These are phyloP conservation scores for Euphydryas editha DNA, from an alignment of 2,888 invertebrate genomes.

Conservation along the genomic window DNA sequence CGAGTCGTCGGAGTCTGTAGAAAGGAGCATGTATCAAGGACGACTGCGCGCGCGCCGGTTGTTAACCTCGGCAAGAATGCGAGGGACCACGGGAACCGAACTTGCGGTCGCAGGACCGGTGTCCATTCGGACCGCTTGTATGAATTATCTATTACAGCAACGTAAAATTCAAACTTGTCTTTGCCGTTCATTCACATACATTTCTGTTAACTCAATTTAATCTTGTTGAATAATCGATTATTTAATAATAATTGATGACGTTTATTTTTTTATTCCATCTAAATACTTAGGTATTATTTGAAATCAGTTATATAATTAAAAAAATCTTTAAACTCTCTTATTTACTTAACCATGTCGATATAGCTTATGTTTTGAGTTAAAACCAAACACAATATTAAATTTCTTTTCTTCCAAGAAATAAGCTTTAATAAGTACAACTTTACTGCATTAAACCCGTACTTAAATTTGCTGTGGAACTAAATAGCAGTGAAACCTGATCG, in stretches of 20 bases:
- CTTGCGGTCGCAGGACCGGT: constrained; percentile 64
- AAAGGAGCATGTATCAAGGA: constrained; percentile 78
- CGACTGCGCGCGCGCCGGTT: constrained; percentile 70
- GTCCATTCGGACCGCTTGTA: constrained; percentile 31
- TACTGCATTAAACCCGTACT: not conserved
- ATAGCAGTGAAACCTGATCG: not conserved
- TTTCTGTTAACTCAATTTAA: not conserved
- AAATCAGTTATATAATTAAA: no score
- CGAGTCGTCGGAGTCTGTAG: constrained; percentile 49
- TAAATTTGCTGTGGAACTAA: not conserved
- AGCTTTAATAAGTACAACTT: no score
- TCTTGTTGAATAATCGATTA: not conserved
- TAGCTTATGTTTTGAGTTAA: no score
- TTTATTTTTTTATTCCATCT: not conserved
- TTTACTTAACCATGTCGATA: no score
- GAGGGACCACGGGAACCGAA: constrained; percentile 62
- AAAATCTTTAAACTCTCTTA: no score
- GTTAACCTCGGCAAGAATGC: constrained; percentile 78
- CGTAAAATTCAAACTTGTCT: constrained; percentile 24
- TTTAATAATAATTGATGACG: not conserved
- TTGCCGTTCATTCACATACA: constrained; percentile 19
- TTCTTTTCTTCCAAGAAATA: no score
- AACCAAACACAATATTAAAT: no score
- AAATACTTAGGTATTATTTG: no score
- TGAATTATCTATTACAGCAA: constrained; percentile 36